Evolutionary conservation across 2,797 vertebrate species (phyloP).

Genomic region (Emydoidea blandingii): DNA sequence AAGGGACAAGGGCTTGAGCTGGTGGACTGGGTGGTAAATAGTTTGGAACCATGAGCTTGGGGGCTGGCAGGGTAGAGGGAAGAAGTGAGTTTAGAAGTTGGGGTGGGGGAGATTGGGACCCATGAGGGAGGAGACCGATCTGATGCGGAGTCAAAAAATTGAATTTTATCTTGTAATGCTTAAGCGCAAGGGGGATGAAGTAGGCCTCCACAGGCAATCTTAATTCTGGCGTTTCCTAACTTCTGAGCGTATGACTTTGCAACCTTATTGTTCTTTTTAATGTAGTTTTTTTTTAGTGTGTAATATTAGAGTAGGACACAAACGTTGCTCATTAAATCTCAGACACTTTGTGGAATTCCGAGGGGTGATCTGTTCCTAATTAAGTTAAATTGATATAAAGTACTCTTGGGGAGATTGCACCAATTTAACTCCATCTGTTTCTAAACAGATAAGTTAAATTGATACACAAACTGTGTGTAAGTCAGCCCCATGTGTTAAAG

Average conservation of each 20-base stretch:
- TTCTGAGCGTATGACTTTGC: rapidly evolving
- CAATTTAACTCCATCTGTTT: not conserved
- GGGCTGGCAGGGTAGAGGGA: rapidly evolving
- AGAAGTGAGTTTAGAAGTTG: not conserved
- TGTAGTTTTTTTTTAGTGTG: not conserved
- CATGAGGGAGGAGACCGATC: not conserved
- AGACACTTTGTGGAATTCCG: not conserved
- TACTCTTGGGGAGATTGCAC: too few species aligned
- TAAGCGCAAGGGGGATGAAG: not conserved
- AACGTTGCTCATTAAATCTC: rapidly evolving
- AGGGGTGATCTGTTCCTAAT: not conserved
- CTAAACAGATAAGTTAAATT: not conserved
- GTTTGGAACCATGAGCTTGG: rapidly evolving
- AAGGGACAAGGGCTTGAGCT: not conserved
- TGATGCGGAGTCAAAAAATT: not conserved
- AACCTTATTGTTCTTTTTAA: rapidly evolving
- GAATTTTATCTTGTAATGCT: not conserved
- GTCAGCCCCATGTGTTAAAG: not conserved
- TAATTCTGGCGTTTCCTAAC: not conserved
- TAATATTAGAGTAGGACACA: not conserved
- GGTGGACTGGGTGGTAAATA: rapidly evolving
- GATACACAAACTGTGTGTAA: not conserved
- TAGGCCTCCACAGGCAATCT: not conserved
- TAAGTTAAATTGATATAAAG: not conserved
- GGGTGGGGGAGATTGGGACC: not conserved